Conservation (phyloP, 2,113 vertebrate species). For the Alethe diademata region DNA sequence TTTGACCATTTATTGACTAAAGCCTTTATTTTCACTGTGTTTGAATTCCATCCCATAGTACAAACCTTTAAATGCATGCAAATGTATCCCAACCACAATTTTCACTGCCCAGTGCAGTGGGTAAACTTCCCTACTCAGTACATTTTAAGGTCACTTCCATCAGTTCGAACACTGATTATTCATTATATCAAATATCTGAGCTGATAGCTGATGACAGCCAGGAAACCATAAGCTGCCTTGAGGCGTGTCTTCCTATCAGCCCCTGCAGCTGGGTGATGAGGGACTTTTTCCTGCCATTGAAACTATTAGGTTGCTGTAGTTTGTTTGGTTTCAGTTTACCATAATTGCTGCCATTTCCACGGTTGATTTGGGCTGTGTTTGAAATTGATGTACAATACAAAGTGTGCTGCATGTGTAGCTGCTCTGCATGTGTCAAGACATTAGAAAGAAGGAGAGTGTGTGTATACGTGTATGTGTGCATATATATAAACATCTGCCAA, state of each 20-base stretch:
- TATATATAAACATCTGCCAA: slow-evolving; percentile 63
- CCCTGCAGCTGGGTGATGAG: neutral
- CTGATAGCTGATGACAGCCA: slow-evolving; percentile 55
- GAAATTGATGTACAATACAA: slow-evolving; percentile 48
- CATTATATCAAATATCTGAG: neutral
- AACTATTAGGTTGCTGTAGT: slow-evolving; percentile 40
- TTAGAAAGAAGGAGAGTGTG: slow-evolving; percentile 17
- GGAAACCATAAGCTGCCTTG: slow-evolving; percentile 54
- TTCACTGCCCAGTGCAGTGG: neutral
- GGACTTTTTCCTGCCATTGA: slow-evolving; percentile 26
- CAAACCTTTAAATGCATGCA: neutral
- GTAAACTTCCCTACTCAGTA: neutral
- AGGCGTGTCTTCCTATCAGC: slow-evolving; percentile 59
- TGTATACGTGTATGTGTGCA: neutral
- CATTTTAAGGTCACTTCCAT: slow-evolving; percentile 42
- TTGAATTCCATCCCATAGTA: neutral
- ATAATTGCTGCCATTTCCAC: slow-evolving; percentile 51
- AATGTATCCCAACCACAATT: neutral
- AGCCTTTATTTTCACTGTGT: neutral
- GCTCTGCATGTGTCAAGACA: slow-evolving; percentile 57
- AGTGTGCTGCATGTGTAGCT: slow-evolving; percentile 39
- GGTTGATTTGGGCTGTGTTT: slow-evolving; percentile 49
- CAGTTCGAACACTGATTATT: slow-evolving; percentile 39
- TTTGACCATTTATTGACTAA: neutral
- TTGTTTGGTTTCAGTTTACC: slow-evolving; percentile 53